Conservation (phyloP, 2,888 invertebrate species). For the Drosophila nigricruria region DNA sequence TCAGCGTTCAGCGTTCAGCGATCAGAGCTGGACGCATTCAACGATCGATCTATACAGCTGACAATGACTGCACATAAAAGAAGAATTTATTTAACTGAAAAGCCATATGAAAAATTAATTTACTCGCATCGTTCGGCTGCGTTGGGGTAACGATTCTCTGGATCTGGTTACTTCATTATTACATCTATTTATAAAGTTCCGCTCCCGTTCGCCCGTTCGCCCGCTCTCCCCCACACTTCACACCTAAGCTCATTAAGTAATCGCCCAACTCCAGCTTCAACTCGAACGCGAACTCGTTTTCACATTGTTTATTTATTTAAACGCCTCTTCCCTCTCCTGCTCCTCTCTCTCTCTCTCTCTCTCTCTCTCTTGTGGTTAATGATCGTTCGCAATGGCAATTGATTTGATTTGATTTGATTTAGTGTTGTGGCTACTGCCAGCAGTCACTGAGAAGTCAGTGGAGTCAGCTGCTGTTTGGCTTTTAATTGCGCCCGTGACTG, state of each 20-base stretch:
- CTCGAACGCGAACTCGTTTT: constrained; percentile 68
- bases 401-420: constrained; percentile 76
- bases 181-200: constrained; percentile 73
- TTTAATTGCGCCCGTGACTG: constrained; percentile 75
- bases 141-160: constrained; percentile 37
- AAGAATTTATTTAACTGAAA: constrained; percentile 41
- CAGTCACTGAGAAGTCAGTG: constrained; percentile 32
- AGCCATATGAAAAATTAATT: constrained; percentile 79
- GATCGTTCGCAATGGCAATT: constrained; percentile 78
- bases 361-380: constrained; percentile 41
- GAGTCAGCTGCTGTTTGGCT: constrained; percentile 75
- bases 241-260: constrained; percentile 80
- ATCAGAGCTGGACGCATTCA: constrained; percentile 38
- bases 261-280: constrained; percentile 54
- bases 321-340: constrained; percentile 28
- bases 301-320: constrained; percentile 78
- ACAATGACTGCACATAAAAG: constrained; percentile 72
- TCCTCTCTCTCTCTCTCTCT: background rate
- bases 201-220: constrained; percentile 1
- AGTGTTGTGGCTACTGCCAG: constrained; percentile 67
- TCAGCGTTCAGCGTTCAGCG: background rate
- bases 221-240: constrained; percentile 17
- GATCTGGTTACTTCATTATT: constrained; percentile 81
- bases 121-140: constrained; percentile 55
- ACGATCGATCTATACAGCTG: constrained; percentile 38